These are phyloP conservation scores for Leptopilina boulardi DNA, from an alignment of 1,140 invertebrate species.

Conservation along the genomic window DNA sequence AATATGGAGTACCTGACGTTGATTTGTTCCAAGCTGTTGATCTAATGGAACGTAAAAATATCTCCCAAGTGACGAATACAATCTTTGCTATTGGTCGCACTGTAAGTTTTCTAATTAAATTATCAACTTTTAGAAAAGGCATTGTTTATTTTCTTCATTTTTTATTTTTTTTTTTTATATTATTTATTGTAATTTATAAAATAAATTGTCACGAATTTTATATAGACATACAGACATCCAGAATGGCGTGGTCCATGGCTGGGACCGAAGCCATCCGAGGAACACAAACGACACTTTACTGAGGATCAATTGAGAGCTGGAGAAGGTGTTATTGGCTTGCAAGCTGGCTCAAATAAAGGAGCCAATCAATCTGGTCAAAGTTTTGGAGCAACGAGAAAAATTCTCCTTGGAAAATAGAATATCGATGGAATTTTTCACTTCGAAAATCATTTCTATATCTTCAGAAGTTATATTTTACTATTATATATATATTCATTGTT, in stretches of 20 bases:
- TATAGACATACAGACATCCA: conserved; percentile 90
- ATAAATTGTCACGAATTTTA: conserved; percentile 47
- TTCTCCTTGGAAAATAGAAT: conserved; percentile 88
- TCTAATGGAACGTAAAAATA: conserved; percentile 96
- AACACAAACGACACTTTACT: conserved; percentile 93
- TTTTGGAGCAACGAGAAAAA: conserved; percentile 93
- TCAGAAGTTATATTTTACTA: neutral
- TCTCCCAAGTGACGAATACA: conserved; percentile 94
- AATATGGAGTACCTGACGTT: conserved; percentile 93
- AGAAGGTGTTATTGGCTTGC: conserved; percentile 92
- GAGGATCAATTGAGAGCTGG: conserved; percentile 94
- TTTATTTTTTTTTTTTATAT: conserved; percentile 45
- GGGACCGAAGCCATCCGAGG: conserved; percentile 93
- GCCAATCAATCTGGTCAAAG: conserved; percentile 95
- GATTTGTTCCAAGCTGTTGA: conserved; percentile 98
- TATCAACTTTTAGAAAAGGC: conserved; percentile 75
- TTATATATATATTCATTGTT: neutral
- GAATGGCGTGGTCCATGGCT: conserved; percentile 93
- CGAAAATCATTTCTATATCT: neutral
- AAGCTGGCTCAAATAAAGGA: conserved; percentile 97
- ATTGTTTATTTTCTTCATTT: conserved; percentile 72
- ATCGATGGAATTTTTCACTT: neutral
- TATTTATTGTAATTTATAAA: neutral
- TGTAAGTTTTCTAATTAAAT: conserved; percentile 78
- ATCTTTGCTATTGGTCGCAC: conserved; percentile 94